These are phyloP conservation scores for Barbus barbus DNA, from an alignment of 2,113 vertebrate species.

Conservation along the genomic window DNA sequence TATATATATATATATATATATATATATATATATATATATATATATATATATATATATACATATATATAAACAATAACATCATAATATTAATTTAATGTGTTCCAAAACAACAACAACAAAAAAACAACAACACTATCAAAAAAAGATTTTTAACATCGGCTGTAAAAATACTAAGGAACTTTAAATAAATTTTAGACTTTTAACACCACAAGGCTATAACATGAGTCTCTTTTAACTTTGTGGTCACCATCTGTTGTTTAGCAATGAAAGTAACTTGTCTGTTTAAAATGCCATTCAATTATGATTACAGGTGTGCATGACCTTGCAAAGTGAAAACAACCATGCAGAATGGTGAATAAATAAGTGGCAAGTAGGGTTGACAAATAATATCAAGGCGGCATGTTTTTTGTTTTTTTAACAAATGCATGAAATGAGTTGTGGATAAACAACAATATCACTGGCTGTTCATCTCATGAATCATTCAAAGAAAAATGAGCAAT, in stretches of 20 bases:
- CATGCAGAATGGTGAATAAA: conserved; percentile 4
- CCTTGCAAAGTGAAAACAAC: conserved; percentile 13
- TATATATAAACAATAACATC: too few relatives aligned
- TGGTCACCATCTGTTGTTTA: not conserved
- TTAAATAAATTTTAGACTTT: not conserved
- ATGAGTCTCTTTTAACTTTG: not conserved
- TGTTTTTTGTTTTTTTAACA: conserved; percentile 5
- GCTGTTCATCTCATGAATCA: conserved; percentile 39
- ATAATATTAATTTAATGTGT: too few relatives aligned
- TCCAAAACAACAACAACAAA: too few relatives aligned
- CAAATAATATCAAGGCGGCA: not conserved
- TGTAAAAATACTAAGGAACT: not conserved
- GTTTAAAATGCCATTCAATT: not conserved
- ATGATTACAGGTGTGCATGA: not conserved
- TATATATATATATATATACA: too few relatives aligned
- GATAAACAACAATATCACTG: conserved; percentile 20
- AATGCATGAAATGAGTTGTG: conserved; percentile 15
- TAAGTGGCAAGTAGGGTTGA: not conserved
- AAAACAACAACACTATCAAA: too few relatives aligned
- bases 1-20: too few relatives aligned
- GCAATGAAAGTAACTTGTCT: not conserved
- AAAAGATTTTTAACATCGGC: not conserved
- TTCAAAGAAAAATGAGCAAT: conserved; percentile 25
- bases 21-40: too few relatives aligned
- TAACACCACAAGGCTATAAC: not conserved